These are phyloP conservation scores for Physocephala rufipes DNA, from an alignment of 2,888 invertebrate genomes.

Conservation along the genomic window DNA sequence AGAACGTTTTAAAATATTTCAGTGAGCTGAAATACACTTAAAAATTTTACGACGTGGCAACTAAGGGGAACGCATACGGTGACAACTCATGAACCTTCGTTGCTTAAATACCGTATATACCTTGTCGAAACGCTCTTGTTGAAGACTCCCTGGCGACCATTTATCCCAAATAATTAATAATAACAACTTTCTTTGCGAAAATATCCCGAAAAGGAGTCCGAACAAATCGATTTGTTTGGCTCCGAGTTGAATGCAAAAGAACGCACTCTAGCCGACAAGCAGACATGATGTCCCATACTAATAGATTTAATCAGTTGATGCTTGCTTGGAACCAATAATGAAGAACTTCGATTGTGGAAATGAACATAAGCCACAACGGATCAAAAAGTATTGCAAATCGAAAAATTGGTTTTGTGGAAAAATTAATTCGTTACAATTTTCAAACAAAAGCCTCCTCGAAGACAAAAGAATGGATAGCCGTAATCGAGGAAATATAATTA, in stretches of 20 bases:
- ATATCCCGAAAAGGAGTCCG: not conserved
- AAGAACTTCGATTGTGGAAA: not conserved
- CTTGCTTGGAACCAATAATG: not conserved
- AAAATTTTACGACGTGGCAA: too few species aligned
- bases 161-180: not conserved
- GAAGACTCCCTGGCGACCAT: conserved; percentile 9
- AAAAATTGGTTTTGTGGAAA: conserved; percentile 29
- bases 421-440: conserved; percentile 38
- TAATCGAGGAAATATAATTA: conserved; percentile 32
- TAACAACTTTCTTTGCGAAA: not conserved
- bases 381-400: conserved; percentile 19
- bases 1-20: too few species aligned
- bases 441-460: not conserved
- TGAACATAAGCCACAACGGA: not conserved
- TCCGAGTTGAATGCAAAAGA: conserved; percentile 16
- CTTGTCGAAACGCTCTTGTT: not conserved
- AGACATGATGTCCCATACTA: conserved; percentile 45
- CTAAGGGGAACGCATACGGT: too few species aligned
- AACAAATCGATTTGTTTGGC: conserved; percentile 21
- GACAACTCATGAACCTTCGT: too few species aligned
- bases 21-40: too few species aligned
- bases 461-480: not conserved
- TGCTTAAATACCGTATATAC: too few species aligned
- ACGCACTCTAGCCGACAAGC: not conserved
- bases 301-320: conserved; percentile 44